These are phyloP conservation scores for Drosophila melanica DNA, from an alignment of 1,140 invertebrate species.

Conservation along the genomic window DNA sequence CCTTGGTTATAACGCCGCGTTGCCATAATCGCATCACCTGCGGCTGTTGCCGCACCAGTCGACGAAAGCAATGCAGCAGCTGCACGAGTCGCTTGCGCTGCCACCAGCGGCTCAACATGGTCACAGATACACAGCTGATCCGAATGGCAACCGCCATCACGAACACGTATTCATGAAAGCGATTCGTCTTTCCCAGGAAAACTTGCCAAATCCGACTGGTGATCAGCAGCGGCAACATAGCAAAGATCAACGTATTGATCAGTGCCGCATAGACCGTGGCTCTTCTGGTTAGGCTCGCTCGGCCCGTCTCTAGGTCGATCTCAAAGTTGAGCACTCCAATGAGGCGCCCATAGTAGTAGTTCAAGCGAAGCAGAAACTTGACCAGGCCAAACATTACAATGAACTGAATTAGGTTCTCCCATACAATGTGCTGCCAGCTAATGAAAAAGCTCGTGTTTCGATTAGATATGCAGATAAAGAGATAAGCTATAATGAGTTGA, in stretches of 20 bases:
- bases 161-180: constrained; percentile 50
- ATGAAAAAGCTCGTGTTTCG: constrained; percentile 2
- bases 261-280: constrained; percentile 9
- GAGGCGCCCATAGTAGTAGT: constrained; percentile 24
- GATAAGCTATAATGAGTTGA: constrained; percentile 13
- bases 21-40: constrained; percentile 22
- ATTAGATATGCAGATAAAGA: constrained; percentile 2
- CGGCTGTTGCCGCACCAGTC: constrained; percentile 28
- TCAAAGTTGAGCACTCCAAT: constrained; percentile 37
- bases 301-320: constrained; percentile 17
- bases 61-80: constrained; percentile 13
- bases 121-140: constrained; percentile 27
- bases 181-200: neutral
- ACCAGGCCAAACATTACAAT: constrained; percentile 9
- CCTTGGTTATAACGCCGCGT: constrained; percentile 35
- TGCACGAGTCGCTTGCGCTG: constrained; percentile 25
- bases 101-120: constrained; percentile 50
- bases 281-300: neutral
- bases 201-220: neutral
- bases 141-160: constrained; percentile 31
- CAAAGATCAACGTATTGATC: neutral
- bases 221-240: constrained; percentile 4
- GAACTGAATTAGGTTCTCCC: neutral
- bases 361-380: neutral
- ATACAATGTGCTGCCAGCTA: neutral